Conservation (phyloP, 2,113 vertebrate genomes). For the Cyanoliseus patagonus region DNA sequence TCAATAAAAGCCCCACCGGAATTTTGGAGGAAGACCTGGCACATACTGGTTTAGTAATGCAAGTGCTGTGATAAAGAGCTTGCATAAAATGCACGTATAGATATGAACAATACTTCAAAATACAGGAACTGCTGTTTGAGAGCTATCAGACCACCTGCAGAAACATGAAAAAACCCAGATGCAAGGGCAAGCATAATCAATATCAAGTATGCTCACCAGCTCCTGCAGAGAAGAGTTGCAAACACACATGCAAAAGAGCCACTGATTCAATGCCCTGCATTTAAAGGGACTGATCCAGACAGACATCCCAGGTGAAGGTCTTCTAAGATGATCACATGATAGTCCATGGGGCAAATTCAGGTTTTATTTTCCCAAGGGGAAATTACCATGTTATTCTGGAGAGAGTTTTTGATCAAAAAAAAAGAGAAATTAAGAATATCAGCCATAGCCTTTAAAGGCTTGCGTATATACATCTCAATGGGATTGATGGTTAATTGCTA, state of each 20-base stretch:
- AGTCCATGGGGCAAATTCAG: neutral
- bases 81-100: accelerated
- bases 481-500: neutral
- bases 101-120: neutral
- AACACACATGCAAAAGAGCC: neutral
- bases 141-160: neutral
- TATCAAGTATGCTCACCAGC: neutral
- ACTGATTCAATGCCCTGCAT: neutral
- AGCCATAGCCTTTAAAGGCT: neutral
- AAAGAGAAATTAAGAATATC: neutral
- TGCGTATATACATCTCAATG: neutral
- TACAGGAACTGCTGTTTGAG: neutral
- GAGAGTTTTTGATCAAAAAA: neutral
- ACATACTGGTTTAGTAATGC: neutral
- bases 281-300: neutral
- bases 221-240: neutral
- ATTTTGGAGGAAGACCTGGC: neutral
- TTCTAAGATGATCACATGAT: neutral
- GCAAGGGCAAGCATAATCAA: neutral
- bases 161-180: neutral
- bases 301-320: neutral
- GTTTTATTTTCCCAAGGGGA: neutral
- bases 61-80: neutral
- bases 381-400: neutral
- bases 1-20: accelerated